phyloP scores from a whole-genome alignment of 2,888 invertebrate genomes.

The Andrena marginata region DNA sequence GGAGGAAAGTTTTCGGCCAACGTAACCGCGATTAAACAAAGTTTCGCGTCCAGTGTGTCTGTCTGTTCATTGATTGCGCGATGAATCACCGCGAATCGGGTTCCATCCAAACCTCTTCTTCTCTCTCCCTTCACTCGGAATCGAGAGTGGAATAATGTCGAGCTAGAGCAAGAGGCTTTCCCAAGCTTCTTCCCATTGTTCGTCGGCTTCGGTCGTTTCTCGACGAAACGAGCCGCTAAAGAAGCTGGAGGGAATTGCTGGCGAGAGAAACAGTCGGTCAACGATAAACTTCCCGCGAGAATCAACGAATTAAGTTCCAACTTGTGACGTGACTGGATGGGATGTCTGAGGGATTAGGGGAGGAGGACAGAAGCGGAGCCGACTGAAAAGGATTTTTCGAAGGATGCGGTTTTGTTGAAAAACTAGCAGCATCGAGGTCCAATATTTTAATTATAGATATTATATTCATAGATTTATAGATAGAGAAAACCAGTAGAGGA shows the following conservation, averaged over 20 bases:
- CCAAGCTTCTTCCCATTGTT: conserved; percentile 6
- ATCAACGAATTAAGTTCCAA: conserved; percentile 2
- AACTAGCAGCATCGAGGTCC: no score
- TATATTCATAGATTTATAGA: no score
- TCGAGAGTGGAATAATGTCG: conserved; percentile 11
- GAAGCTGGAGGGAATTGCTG: neutral
- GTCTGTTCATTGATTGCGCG: neutral
- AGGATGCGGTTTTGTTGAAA: no score
- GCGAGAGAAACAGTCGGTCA: conserved; percentile 2
- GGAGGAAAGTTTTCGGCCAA: neutral
- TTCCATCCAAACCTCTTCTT: neutral
- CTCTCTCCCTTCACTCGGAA: neutral
- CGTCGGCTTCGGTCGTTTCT: conserved; percentile 6
- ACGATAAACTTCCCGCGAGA: conserved; percentile 23
- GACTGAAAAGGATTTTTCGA: no score
- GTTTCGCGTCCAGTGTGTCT: neutral
- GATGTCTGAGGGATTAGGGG: neutral
- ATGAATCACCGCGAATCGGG: neutral
- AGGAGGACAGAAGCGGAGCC: neutral
- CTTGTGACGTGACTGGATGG: conserved; percentile 11
- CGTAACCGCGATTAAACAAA: conserved; percentile 35
- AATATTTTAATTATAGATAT: no score
- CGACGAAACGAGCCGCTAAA: conserved; percentile 2
- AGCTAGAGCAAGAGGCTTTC: neutral
- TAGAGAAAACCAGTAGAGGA: no score